A percentile compares a stretch with the other conserved stretches of the same genome.
Evolutionary conservation across 1,140 invertebrate genomes (phyloP).

Genomic region (Alviniconcha marisindica): DNA sequence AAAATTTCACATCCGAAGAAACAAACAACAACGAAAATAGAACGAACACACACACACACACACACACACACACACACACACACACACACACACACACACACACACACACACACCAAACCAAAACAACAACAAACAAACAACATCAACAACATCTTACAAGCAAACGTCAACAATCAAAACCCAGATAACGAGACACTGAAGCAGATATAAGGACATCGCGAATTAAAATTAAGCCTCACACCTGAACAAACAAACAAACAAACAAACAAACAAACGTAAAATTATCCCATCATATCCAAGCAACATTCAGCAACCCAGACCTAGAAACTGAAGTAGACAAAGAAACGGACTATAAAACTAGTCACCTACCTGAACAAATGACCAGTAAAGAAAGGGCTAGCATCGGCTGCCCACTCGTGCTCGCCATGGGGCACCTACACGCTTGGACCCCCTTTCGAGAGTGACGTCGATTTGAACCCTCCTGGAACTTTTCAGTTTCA

Average conservation of each 20-base stretch:
- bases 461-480: too few species aligned
- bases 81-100: slow-evolving; percentile 8
- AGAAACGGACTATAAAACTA: background rate
- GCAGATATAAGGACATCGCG: too few species aligned
- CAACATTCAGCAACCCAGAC: too few species aligned
- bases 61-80: background rate
- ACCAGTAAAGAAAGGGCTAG: background rate
- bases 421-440: background rate
- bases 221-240: too few species aligned
- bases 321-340: background rate
- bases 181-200: too few species aligned
- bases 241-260: background rate
- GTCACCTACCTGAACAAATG: background rate
- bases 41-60: background rate
- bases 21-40: too few species aligned
- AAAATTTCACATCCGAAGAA: too few species aligned
- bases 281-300: background rate
- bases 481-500: too few species aligned
- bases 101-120: background rate
- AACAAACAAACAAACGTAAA: background rate
- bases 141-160: too few species aligned
- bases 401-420: background rate
- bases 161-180: too few species aligned
- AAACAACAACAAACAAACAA: too few species aligned
- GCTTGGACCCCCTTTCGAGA: background rate